Base-by-base conservation (phyloP, 2,113 vertebrate genomes). In the Leiothrix lutea region DNA sequence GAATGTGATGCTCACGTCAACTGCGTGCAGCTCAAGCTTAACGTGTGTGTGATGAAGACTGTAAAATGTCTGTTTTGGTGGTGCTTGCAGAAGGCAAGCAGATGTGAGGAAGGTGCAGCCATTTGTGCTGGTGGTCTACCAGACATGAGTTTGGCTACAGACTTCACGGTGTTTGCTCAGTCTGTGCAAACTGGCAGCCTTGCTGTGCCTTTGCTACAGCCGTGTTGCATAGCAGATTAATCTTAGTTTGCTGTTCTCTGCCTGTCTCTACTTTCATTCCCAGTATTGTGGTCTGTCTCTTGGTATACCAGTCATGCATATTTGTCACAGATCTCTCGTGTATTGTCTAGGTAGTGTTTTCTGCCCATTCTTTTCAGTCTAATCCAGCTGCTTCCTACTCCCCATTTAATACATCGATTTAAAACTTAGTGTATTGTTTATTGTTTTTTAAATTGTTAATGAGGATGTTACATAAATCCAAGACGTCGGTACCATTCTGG, bases 41-140 rank as follows among this genome's bases (percentile, higher is more conserved):
- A 1, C 1, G 3, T 7, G 40, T 12, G 9, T 5, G 5, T 51
- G 66, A 7, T 17, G 26, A 36, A 0, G 31, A 5, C 23, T 29
- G 38, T 31, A 9, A 12, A 25, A 2, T 4, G 5, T 31, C 57
- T 17, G 31, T 75, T 57, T 9, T 38, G 40, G 25, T 12, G 31
- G 8, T 48, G 33, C 60, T 56, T 8, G 13, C 12, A 31, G 21
- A 42, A 51, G 56, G 45, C 36, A 61, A 14, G 8, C 47, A 25
- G 40, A 3, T 19, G 3, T 3, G 65, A 69, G 48, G n/a, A 16
- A 24, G 69, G 60, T 24, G 36, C 47, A 60, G 62, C 62, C 5
- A 0, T 18, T 25, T 3, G 0, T 23, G 22, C n/a, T 38, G 70
- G 8, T 33, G 67, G 1, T 28, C 36, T 28, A 5, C 16, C 53